Percentiles rank a stretch among this genome's conserved stretches.
Evolutionary conservation across 2,113 vertebrate species (phyloP).

Genomic region (Chrysemys picta): DNA sequence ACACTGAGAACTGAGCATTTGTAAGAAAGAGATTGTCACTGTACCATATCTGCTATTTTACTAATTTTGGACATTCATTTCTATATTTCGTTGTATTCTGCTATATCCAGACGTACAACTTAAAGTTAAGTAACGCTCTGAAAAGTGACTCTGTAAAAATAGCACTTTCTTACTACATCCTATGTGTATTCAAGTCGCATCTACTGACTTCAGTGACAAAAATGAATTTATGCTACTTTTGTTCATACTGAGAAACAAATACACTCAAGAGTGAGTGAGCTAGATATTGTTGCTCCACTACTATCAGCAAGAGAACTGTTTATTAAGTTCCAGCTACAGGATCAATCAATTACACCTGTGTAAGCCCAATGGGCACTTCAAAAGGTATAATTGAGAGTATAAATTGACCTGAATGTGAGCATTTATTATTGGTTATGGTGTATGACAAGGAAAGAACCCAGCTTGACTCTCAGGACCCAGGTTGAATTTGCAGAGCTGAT

Average conservation of each 20-base stretch:
- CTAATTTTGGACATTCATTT: no score
- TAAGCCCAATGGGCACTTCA: neutral
- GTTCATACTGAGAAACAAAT: neutral
- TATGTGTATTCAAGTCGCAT: neutral
- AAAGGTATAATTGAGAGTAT: neutral
- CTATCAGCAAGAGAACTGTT: neutral
- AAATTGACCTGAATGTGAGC: neutral
- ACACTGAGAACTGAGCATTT: neutral
- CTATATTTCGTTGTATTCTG: no score
- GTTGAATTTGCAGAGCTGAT: neutral
- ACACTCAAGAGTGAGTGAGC: neutral
- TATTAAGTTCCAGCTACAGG: neutral
- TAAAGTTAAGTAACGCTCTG: neutral
- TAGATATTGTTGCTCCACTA: neutral
- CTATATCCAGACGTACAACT: neutral
- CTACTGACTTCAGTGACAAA: neutral
- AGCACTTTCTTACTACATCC: neutral
- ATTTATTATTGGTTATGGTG: neutral
- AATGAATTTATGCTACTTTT: neutral
- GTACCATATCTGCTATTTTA: no score
- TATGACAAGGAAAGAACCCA: neutral
- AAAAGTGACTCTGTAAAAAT: neutral
- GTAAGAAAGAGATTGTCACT: no score
- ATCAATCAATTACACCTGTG: accelerated
- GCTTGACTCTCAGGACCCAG: neutral